These are phyloP conservation scores for Pterostichus madidus DNA, from an alignment of 2,888 invertebrate genomes.

Conservation along the genomic window DNA sequence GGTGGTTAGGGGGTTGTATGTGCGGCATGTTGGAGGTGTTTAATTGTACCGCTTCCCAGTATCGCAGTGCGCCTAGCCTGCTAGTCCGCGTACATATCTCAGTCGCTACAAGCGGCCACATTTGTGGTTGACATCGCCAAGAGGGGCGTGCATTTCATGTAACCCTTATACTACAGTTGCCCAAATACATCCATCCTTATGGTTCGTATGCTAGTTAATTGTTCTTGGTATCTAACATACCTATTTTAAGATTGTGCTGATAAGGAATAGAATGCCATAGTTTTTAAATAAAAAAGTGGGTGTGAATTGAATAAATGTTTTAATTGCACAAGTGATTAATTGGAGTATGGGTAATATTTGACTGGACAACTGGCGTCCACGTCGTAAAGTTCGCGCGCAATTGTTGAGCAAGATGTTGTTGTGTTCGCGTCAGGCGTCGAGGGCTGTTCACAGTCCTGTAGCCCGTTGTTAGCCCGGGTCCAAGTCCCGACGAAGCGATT, in stretches of 20 bases:
- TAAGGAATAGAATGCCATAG: too few relatives aligned
- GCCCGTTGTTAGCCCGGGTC: not conserved
- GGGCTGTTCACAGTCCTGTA: not conserved
- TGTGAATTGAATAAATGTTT: not conserved
- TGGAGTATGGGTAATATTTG: too few relatives aligned
- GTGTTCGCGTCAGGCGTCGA: conserved; percentile 53
- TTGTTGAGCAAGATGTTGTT: conserved; percentile 66
- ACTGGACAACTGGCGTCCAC: conserved; percentile 36
- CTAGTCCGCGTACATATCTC: conserved; percentile 59
- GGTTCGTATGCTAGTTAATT: too few relatives aligned
- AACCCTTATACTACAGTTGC: conserved; percentile 62
- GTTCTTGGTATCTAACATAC: too few relatives aligned
- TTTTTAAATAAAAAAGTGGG: not conserved
- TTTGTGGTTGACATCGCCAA: conserved; percentile 66
- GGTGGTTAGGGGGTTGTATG: not conserved
- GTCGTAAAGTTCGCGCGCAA: conserved; percentile 63
- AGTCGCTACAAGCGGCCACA: conserved; percentile 66
- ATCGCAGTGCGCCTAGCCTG: not conserved
- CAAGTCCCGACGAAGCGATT: conserved; percentile 21
- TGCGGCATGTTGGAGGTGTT: conserved; percentile 54
- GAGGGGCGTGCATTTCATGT: conserved; percentile 65
- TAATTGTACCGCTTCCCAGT: conserved; percentile 46
- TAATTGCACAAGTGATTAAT: not conserved
- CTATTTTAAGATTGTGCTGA: too few relatives aligned
- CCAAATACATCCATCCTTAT: not conserved